These are phyloP conservation scores for Bombylius discolor DNA, from an alignment of 2,888 invertebrate genomes.

Conservation along the genomic window DNA sequence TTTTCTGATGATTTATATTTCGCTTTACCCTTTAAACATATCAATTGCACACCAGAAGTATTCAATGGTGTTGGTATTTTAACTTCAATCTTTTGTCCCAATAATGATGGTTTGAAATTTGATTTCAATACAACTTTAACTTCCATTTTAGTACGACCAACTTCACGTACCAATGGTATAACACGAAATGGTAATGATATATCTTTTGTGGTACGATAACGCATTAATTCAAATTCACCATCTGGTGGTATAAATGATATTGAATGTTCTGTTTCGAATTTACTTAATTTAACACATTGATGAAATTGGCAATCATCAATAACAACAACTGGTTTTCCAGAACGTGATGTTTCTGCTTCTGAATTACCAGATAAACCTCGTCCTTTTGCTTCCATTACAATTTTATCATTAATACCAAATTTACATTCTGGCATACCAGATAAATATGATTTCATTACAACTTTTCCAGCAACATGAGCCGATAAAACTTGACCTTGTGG, in stretches of 20 bases:
- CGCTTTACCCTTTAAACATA: constrained; percentile 97
- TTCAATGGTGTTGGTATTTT: constrained; percentile 98
- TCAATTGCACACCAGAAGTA: constrained; percentile 96
- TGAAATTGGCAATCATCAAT: constrained; percentile 99
- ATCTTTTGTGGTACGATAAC: constrained; percentile 99
- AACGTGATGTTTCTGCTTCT: constrained; percentile 67
- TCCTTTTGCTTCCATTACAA: constrained; percentile 92
- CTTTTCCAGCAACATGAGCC: constrained; percentile 98
- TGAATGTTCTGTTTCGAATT: constrained; percentile 99
- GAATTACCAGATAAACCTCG: constrained; percentile 55
- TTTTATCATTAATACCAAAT: constrained; percentile 98
- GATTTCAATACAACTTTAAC: constrained; percentile 98
- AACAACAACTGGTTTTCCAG: constrained; percentile 97
- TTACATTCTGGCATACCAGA: constrained; percentile 99
- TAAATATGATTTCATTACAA: constrained; percentile 98
- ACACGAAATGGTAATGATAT: constrained; percentile 99
- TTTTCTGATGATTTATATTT: constrained; percentile 99
- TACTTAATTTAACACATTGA: constrained; percentile 98
- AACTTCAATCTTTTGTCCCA: constrained; percentile 98
- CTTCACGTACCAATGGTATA: constrained; percentile 94
- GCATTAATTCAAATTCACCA: constrained; percentile 99
- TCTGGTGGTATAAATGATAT: constrained; percentile 99
- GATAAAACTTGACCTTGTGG: constrained; percentile 98
- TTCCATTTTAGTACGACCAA: constrained; percentile 98
- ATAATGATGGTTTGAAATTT: constrained; percentile 93